Base-by-base conservation (phyloP, 2,113 vertebrate species). In the Mormyrus iriodes region DNA sequence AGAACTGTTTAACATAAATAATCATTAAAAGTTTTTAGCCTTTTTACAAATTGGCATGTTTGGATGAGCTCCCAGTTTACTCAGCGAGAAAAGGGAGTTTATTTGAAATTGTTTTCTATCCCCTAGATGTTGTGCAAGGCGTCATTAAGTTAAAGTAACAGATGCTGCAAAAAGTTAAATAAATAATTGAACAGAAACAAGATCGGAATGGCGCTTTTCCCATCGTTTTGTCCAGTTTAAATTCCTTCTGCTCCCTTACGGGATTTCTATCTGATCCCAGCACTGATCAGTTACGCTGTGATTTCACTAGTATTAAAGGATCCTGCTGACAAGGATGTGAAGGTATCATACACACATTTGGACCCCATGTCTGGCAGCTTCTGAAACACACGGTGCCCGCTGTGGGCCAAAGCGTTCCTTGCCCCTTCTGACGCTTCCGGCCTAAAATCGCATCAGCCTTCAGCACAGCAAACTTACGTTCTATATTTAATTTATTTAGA, bases 81-180 rank as follows among this genome's bases (percentile, higher is more conserved):
- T 31, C 24, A 48, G 2, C 3, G 46, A 84, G 48, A 49, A 49
- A 85, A 31, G 5, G 46, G 51, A 27, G 48, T 49, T 51, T 51
- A 85, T 85, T 85, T 85, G 83, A 85, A 85, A 85, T 85, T 51
- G 83, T 49, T 85, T 85, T 15, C 83, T 24, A 48, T 85, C n/a
- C 44, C 24, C 48, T 17, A 27, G 83, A 51, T 85, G 46, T 51
- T 27, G 83, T n/a, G 83, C 44, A 85, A 46, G 9, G 44, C n/a
- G n/a, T 85, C n/a, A 85, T 31, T 49, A 85, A 27, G 46, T 49
- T 85, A 19, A n/a, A 85, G 82, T 46, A 84, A 84, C 46, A 48
- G 48, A 85, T 27, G 83, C 83, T 2, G n/a, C 35, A 42, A 42
- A 42, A 79, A 79, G 31, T 42, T 39, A 85, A 49, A 44, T n/a